Evolutionary conservation across 1,140 invertebrate species (phyloP).

Genomic region (Caerostris darwini): DNA sequence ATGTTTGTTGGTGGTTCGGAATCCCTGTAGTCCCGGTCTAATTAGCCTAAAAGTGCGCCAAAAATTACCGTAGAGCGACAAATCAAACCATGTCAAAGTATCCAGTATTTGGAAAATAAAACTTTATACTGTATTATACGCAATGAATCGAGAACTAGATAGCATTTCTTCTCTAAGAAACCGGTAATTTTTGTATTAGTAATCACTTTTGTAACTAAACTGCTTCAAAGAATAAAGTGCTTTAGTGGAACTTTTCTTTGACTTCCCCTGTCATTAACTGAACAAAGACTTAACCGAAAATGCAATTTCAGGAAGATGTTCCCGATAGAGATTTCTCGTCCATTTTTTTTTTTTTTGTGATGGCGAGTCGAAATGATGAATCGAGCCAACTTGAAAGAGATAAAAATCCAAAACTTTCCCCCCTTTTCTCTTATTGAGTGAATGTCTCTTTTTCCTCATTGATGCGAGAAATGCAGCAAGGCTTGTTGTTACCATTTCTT

Average conservation of each 20-base stretch:
- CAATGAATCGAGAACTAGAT: neutral
- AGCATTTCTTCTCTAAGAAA: too few species aligned
- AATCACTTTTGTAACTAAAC: neutral
- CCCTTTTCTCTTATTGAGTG: constrained; percentile 1
- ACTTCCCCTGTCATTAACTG: neutral
- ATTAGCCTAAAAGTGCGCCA: too few species aligned
- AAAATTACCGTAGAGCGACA: too few species aligned
- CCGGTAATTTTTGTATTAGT: too few species aligned
- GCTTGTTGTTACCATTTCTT: neutral
- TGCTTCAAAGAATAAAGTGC: neutral
- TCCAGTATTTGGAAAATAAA: neutral
- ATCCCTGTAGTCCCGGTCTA: too few species aligned
- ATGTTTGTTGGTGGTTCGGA: too few species aligned
- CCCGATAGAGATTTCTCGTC: neutral
- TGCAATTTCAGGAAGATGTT: neutral
- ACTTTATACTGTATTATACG: neutral
- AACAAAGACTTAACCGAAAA: neutral
- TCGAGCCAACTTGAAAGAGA: neutral
- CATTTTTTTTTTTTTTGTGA: neutral
- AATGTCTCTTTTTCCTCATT: constrained; percentile 17
- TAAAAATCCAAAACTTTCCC: neutral
- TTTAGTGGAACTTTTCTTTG: neutral
- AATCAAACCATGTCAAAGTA: neutral
- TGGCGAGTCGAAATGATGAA: constrained; percentile 18
- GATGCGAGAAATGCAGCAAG: constrained; percentile 2